Percentiles rank a stretch among this genome's conserved stretches.
phyloP scores from a whole-genome alignment of 2,797 vertebrate species.

The Anabas testudineus region DNA sequence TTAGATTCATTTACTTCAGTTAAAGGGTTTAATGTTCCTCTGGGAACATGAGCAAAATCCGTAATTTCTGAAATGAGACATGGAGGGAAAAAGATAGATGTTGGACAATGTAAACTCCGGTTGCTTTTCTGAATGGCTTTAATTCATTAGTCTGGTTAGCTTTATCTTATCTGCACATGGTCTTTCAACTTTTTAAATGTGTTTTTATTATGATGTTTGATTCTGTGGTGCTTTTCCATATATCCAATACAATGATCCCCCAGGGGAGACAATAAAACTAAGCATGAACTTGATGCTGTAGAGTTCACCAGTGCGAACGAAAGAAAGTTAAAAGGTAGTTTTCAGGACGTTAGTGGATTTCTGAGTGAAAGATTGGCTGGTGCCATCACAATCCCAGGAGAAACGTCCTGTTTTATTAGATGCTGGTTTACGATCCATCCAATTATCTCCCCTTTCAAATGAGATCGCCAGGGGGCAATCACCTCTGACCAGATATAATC shows the following conservation, averaged over 20 bases:
- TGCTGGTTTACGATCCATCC: conserved; percentile 59
- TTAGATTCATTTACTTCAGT: neutral
- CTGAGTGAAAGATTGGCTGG: conserved; percentile 31
- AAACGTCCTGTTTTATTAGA: conserved; percentile 51
- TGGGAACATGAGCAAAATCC: neutral
- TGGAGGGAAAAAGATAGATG: neutral
- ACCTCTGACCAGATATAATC: conserved; percentile 58
- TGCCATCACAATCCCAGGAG: conserved; percentile 32
- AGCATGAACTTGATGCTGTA: too few relatives aligned
- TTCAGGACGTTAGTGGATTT: conserved; percentile 22
- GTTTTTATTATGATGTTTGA: too few relatives aligned
- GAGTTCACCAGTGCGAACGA: too few relatives aligned
- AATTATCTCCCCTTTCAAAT: conserved; percentile 66
- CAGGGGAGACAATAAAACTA: too few relatives aligned
- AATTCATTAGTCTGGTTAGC: too few relatives aligned
- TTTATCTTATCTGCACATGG: too few relatives aligned
- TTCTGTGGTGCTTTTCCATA: too few relatives aligned
- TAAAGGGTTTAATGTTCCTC: neutral
- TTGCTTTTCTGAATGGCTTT: neutral
- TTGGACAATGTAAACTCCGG: neutral
- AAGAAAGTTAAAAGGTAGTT: neutral
- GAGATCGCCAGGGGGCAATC: conserved; percentile 57
- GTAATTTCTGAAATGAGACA: neutral
- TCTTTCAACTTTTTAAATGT: too few relatives aligned
- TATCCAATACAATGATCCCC: too few relatives aligned